Conservation (phyloP, 1,140 invertebrate species). For the Oryctes rhinoceros region DNA sequence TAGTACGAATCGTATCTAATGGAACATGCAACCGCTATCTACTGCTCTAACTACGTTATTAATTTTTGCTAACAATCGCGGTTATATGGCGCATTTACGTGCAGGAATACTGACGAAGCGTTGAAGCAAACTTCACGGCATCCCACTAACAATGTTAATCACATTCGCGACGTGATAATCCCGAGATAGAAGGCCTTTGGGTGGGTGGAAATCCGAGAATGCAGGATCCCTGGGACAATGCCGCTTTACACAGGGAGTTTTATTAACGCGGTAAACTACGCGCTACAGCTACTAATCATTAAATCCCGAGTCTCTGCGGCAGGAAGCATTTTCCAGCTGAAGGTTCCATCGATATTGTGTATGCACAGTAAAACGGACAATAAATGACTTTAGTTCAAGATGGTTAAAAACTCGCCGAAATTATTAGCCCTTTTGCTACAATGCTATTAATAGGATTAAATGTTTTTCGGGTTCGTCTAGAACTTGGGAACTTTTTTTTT, state of each 20-base stretch:
- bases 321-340: background rate
- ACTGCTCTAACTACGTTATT: background rate
- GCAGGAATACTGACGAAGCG: background rate
- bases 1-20: too few species aligned
- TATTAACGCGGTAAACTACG: background rate
- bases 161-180: constrained; percentile 3
- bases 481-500: too few species aligned
- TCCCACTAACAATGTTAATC: background rate
- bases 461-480: too few species aligned
- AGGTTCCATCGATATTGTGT: background rate
- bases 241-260: background rate
- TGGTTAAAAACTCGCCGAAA: too few species aligned
- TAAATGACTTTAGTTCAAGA: too few species aligned
- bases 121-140: background rate
- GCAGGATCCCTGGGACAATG: background rate
- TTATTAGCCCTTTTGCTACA: too few species aligned
- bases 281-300: background rate
- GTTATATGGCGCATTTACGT: too few species aligned
- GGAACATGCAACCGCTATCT: too few species aligned
- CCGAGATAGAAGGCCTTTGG: background rate
- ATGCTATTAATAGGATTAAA: too few species aligned
- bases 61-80: background rate
- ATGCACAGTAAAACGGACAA: too few species aligned
- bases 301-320: background rate
- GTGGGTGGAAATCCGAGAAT: background rate